phyloP scores from a whole-genome alignment of 2,113 vertebrate genomes.

The Actinemys pallida region DNA sequence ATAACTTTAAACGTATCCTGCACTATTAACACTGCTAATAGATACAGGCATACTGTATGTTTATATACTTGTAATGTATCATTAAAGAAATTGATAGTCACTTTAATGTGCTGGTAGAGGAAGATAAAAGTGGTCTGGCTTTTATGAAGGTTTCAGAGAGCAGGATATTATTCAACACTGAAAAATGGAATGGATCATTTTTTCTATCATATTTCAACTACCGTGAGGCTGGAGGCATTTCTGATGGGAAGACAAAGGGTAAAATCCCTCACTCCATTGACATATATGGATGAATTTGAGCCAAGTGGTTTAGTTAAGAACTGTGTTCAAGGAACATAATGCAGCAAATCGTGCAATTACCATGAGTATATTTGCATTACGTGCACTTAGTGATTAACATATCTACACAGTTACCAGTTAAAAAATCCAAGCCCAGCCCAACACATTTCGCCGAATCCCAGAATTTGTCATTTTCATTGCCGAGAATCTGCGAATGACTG shows the following conservation, averaged over 20 bases:
- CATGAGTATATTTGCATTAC: neutral
- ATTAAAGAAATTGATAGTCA: neutral
- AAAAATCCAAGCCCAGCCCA: neutral
- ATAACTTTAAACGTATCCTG: neutral
- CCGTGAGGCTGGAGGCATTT: rapidly evolving
- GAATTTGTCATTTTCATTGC: conserved; percentile 1
- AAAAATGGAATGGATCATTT: neutral
- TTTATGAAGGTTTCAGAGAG: neutral
- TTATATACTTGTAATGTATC: neutral
- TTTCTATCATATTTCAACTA: rapidly evolving
- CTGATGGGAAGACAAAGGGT: neutral
- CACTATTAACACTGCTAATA: neutral
- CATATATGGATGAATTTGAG: neutral
- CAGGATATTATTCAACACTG: neutral
- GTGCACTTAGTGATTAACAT: neutral
- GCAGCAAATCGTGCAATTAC: neutral
- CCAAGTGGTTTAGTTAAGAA: neutral
- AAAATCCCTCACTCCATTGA: neutral
- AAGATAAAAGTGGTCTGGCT: neutral
- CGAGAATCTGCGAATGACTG: neutral
- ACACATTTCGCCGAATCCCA: neutral
- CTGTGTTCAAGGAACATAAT: neutral
- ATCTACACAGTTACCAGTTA: neutral
- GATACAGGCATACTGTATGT: rapidly evolving
- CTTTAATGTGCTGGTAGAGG: neutral